Base-by-base conservation (phyloP, 2,888 invertebrate genomes). In the Apodemia mormo region DNA sequence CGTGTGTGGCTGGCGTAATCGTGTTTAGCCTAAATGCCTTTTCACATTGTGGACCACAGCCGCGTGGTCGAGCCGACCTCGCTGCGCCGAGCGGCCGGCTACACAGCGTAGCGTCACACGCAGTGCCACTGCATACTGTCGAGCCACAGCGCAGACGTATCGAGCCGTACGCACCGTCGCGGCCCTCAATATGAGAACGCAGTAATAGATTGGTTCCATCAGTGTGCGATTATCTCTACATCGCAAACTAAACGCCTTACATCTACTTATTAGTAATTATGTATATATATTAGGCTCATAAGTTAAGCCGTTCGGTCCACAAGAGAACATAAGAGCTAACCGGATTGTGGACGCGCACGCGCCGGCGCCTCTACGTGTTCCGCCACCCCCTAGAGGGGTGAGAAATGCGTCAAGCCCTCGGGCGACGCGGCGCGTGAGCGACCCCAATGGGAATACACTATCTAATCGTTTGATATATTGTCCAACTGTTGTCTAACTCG, bases 191-290 rank as follows among this genome's bases (percentile, higher is more conserved):
- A 43, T 45, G 45, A 45, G 45, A 45, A 45, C 45, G 45, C 45
- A 1, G 45, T 45, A 9, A 73, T 81, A 86, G 82, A 89, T 91
- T 91, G 92, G 92, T 90, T 91, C 91, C 82, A 77, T 85, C 81
- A 77, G 81, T 81, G 83, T 81, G 78, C 77, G 73, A 75, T 75
- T 70, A 73, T 65, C 69, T 65, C 88, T 89, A 87, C 84, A 73
- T 81, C 76, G 89, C 88, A 84, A 88, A 84, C 82, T 85, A 82
- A 81, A 82, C 79, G 83, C 77, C 88, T 88, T 90, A 90, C 68
- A 76, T 75, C 85, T 88, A 88, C 75, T 72, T 74, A 74, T 71
- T 79, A 78, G 85, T 88, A 86, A 86, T 89, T 81, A 72, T 33
- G 5, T 79, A 43, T 9, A 43, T 43, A 80, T 80, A 83, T 78